Base-by-base conservation (phyloP, 2,113 vertebrate species). In the Tylochromis polylepis region DNA sequence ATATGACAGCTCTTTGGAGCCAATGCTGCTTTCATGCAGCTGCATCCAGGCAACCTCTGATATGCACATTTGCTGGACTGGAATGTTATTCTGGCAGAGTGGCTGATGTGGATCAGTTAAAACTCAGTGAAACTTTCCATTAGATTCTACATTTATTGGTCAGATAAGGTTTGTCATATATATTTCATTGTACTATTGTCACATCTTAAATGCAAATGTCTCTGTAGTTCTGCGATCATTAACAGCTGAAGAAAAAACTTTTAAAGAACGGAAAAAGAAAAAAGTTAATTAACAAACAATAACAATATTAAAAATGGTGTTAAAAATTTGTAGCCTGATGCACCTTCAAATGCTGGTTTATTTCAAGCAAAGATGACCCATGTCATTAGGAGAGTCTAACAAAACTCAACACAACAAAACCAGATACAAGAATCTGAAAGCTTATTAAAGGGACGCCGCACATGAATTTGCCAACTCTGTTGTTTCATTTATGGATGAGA, bases 21-120 rank as follows among this genome's bases (percentile, higher is more conserved):
- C 18, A 70, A 6, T 46, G 83, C 8, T 91, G 41, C 78, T 62
- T 85, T 85, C 77, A 84, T 79, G 78, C 80, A 95, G 86, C 88
- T 92, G 83, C 62, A 83, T 43, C 55, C 60, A 87, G 29, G 70
- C 58, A 53, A 65, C 57, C 29, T 57, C 56, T 4, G 11, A 58
- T 55, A 38, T 8, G 15, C 56, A 78, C 85, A 77, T 57, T 81
- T 38, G 5, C 41, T 57, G 65, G 67, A 57, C 79, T 70, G 79
- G n/a, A 38, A 16, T 75, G 24, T 43, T 81, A 20, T 60, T 75
- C 56, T 84, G 81, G 4, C 60, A 31, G 65, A 70, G 34, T 55
- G 57, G 88, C 22, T 81, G 56, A 84, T 55, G 43, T 38, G 27
- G 11, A 77, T 31, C 53, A 81, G 43, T 84, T 82, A 79, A 83